phyloP scores from a whole-genome alignment of 2,888 invertebrate species.

The Xestia ashworthii region DNA sequence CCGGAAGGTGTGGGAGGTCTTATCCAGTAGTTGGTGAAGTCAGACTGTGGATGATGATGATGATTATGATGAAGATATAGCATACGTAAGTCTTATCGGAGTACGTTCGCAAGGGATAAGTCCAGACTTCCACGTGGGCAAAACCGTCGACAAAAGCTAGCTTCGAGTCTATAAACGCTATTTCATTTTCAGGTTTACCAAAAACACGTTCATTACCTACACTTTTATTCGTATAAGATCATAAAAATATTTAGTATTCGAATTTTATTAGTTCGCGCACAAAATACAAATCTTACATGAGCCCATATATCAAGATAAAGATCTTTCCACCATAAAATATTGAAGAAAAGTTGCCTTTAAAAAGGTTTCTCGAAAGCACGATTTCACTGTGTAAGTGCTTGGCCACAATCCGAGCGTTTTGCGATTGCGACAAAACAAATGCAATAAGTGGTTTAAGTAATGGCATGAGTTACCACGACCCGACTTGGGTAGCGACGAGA shows the following conservation, averaged over 20 bases:
- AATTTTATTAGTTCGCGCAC: slow-evolving; percentile 41
- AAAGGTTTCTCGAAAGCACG: neutral
- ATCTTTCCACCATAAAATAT: slow-evolving; percentile 30
- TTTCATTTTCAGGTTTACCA: neutral
- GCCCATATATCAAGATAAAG: slow-evolving; percentile 46
- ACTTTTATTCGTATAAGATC: neutral
- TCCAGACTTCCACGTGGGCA: neutral
- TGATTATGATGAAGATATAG: neutral
- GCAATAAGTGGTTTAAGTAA: neutral
- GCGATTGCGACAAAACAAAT: neutral
- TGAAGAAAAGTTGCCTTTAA: slow-evolving; percentile 31
- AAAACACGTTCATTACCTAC: neutral
- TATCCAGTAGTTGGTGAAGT: neutral
- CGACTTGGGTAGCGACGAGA: neutral
- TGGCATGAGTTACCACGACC: neutral
- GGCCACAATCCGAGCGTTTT: neutral
- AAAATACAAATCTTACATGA: slow-evolving; percentile 39
- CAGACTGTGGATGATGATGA: neutral
- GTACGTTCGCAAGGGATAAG: neutral
- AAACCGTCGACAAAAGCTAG: neutral
- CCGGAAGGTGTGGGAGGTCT: neutral
- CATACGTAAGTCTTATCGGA: neutral
- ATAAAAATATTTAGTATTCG: slow-evolving; percentile 38
- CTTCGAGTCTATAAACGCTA: neutral
- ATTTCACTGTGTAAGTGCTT: neutral